Percentiles rank a stretch among this genome's conserved stretches.
These are phyloP conservation scores for Oppia nitens DNA, from an alignment of 1,140 invertebrate genomes.

Conservation along the genomic window DNA sequence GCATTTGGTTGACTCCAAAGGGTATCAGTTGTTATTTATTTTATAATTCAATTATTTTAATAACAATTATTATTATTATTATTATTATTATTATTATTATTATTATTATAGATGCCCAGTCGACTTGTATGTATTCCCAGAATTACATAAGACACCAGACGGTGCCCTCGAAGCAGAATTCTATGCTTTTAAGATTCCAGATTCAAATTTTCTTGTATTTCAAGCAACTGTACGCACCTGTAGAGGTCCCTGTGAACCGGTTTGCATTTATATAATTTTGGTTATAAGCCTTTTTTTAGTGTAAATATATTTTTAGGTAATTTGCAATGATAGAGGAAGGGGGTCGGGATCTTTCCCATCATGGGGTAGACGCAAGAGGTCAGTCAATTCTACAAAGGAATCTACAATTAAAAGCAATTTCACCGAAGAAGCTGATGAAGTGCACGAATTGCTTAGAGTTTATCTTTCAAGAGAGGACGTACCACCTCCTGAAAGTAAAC, in stretches of 20 bases:
- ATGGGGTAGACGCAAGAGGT: slow-evolving; percentile 21
- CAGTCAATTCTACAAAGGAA: neutral
- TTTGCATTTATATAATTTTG: slow-evolving; percentile 23
- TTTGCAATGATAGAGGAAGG: slow-evolving; percentile 20
- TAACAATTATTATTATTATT: slow-evolving; percentile 19
- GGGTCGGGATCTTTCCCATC: slow-evolving; percentile 21
- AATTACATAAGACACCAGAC: slow-evolving; percentile 61
- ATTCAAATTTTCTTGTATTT: slow-evolving; percentile 82
- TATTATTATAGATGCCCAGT: slow-evolving; percentile 52
- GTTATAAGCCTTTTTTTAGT: neutral
- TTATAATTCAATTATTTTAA: slow-evolving; percentile 1
- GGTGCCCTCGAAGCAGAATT: slow-evolving; percentile 73
- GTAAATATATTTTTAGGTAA: slow-evolving; percentile 14
- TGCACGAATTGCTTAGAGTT: slow-evolving; percentile 23
- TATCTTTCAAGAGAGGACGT: slow-evolving; percentile 24
- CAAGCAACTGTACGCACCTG: slow-evolving; percentile 78
- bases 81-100: slow-evolving; percentile 1
- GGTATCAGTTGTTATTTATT: slow-evolving; percentile 35
- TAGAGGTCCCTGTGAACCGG: slow-evolving; percentile 68
- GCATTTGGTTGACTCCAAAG: slow-evolving; percentile 69
- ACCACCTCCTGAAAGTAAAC: slow-evolving; percentile 8
- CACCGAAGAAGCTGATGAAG: slow-evolving; percentile 24
- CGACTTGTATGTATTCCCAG: slow-evolving; percentile 77
- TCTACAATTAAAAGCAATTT: slow-evolving; percentile 10
- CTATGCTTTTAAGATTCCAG: slow-evolving; percentile 85